Evolutionary conservation across 2,888 invertebrate species (phyloP).

Genomic region (Drosophila neotestacea): DNA sequence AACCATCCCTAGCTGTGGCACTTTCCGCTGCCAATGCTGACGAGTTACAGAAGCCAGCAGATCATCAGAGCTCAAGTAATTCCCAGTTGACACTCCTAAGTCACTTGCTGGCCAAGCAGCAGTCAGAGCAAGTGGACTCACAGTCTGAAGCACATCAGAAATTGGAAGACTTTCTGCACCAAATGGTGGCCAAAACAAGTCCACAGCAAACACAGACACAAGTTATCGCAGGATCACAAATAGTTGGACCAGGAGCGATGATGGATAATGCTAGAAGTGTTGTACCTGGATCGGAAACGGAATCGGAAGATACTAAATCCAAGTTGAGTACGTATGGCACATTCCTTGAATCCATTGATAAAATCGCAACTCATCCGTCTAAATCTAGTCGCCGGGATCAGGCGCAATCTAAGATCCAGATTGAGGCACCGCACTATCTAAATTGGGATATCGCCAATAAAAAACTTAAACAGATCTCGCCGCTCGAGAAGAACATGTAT

Average conservation of each 20-base stretch:
- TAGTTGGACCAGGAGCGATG: neutral
- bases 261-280: neutral
- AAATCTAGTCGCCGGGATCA: conserved; percentile 34
- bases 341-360: conserved; percentile 26
- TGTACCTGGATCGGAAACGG: neutral
- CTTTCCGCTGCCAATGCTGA: conserved; percentile 1
- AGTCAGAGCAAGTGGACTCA: neutral
- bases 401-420: conserved; percentile 18
- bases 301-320: conserved; percentile 1
- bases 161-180: conserved; percentile 32
- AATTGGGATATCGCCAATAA: conserved; percentile 61
- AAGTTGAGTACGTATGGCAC: conserved; percentile 33
- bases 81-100: conserved; percentile 2
- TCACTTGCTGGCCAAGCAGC: neutral
- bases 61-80: neutral
- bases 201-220: conserved; percentile 1
- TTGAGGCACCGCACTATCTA: conserved; percentile 55
- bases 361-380: conserved; percentile 21
- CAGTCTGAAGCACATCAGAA: neutral
- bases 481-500: conserved; percentile 47
- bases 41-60: neutral
- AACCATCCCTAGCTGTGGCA: neutral
- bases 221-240: neutral
- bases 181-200: conserved; percentile 38
- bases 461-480: conserved; percentile 33